Evolutionary conservation across 2,888 invertebrate genomes (phyloP), one percentile per base, ranked within the genome.

Genomic region (Drosophila demipolita): DNA sequence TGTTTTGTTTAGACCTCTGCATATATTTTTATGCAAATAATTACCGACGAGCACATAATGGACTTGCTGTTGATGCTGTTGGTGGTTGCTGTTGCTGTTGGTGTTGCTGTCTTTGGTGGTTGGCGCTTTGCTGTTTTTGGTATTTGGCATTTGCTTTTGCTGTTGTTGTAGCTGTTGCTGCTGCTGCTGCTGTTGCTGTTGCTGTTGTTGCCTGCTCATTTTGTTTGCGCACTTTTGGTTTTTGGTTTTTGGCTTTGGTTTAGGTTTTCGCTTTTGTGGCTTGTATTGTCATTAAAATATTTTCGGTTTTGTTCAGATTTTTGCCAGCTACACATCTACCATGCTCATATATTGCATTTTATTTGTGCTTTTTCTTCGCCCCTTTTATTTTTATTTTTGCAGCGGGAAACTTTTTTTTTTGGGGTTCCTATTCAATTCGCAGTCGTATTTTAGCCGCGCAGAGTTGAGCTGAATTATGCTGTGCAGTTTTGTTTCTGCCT

Each of bases 1-100:
- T 87, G 87, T 88, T 88, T 90, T 88, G 90, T 90, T 90, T 88
- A 89, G 89, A 90, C 83, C 90, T 88, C 79, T 82, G 82, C 81
- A 82, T 83, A 88, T 86, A 88, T 87, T 87, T 87, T 87, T 89
- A 87, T 89, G 87, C 87, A 87, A 89, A 87, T 87, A 87, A 87
- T 87, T 89, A 87, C 86, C 83, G 68, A 80, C 83, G 83, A 77
- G 80, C 83, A 80, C 77, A 87, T 81, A 82, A 84, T 84, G 83
- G 88, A 73, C 66, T 70, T 38, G 63, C 45, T 45, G 45, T 45
- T 45, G 45, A 45, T 45, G 67, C 66, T 62, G 62, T 64, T 70
- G 63, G 26, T 76, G 70, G 33, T 48, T 74, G 71, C 58, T 49
- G 59, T 45, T 68, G 61, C 20, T 52, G 59, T 53, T 76, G 73